Evolutionary conservation across 2,888 invertebrate species (phyloP).

Genomic region (Andrena minutula): DNA sequence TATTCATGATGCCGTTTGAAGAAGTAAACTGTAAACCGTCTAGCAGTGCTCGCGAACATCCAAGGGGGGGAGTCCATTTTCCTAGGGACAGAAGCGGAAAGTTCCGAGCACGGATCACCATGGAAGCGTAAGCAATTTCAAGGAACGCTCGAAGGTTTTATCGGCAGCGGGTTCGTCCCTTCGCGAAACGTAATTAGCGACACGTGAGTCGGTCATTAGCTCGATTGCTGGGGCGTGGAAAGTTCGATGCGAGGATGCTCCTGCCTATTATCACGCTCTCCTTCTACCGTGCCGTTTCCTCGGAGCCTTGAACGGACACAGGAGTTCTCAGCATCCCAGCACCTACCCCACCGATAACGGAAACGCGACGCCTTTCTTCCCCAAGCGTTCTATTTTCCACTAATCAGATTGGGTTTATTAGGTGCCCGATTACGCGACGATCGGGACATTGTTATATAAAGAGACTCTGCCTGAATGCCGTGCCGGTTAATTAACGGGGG

Average conservation of each 20-base stretch:
- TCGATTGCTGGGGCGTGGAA: constrained; percentile 48
- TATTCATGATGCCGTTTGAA: constrained; percentile 39
- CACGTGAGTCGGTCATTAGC: constrained; percentile 61
- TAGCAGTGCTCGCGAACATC: neutral
- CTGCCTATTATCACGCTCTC: constrained; percentile 16
- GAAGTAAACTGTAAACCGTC: neutral
- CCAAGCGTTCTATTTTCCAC: constrained; percentile 42
- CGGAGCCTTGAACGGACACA: constrained; percentile 43
- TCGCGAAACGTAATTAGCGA: constrained; percentile 46
- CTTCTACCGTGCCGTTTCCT: constrained; percentile 29
- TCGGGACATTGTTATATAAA: neutral
- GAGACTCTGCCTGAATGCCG: constrained; percentile 12
- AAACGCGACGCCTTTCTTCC: constrained; percentile 19
- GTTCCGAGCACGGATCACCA: neutral
- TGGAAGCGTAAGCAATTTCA: neutral
- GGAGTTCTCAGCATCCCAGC: constrained; percentile 17
- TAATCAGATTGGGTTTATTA: constrained; percentile 24
- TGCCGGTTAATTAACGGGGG: too few relatives aligned
- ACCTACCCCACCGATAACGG: constrained; percentile 11
- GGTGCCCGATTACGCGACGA: neutral
- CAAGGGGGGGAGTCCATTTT: neutral
- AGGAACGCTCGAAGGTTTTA: constrained; percentile 11
- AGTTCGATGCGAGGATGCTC: constrained; percentile 28
- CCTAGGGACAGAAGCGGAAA: neutral
- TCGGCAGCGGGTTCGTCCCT: neutral